phyloP scores from a whole-genome alignment of 2,888 invertebrate species.

The Geophilus truncorum region DNA sequence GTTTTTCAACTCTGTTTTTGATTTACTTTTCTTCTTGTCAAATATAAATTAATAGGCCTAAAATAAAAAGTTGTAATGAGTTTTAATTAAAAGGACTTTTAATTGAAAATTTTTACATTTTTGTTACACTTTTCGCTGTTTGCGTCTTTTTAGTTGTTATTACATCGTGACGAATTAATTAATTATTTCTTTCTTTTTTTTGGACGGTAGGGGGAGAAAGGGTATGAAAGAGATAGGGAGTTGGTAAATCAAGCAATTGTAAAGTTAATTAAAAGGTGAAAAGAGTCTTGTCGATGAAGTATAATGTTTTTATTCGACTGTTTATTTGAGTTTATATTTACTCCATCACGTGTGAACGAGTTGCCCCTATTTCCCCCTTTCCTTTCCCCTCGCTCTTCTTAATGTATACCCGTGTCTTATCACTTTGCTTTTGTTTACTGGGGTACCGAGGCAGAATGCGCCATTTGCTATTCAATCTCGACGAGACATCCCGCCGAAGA shows the following conservation, averaged over 20 bases:
- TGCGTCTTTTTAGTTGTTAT: neutral
- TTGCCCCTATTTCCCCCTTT: neutral
- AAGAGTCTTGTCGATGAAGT: conserved; percentile 14
- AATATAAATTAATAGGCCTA: neutral
- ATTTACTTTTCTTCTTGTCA: neutral
- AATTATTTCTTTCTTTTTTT: neutral
- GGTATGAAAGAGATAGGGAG: neutral
- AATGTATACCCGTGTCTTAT: conserved; percentile 18
- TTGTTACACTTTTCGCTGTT: neutral
- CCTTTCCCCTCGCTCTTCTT: neutral
- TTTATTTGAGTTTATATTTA: conserved; percentile 27
- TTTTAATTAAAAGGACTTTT: neutral
- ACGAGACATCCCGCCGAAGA: conserved; percentile 19
- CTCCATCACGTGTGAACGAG: conserved; percentile 18
- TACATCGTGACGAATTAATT: conserved; percentile 11
- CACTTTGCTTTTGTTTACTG: conserved; percentile 17
- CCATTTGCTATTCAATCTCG: conserved; percentile 21
- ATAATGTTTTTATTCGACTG: conserved; percentile 1
- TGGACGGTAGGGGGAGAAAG: neutral
- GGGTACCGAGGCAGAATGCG: conserved; percentile 11
- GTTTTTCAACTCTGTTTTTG: too few species aligned
- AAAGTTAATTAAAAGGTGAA: conserved; percentile 21
- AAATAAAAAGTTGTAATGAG: neutral
- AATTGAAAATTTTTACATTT: neutral
- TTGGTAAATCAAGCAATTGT: conserved; percentile 1